Percentiles rank a stretch among this genome's conserved stretches.
Conservation (phyloP, 2,797 vertebrate species). For the Gorsachius magnificus region DNA sequence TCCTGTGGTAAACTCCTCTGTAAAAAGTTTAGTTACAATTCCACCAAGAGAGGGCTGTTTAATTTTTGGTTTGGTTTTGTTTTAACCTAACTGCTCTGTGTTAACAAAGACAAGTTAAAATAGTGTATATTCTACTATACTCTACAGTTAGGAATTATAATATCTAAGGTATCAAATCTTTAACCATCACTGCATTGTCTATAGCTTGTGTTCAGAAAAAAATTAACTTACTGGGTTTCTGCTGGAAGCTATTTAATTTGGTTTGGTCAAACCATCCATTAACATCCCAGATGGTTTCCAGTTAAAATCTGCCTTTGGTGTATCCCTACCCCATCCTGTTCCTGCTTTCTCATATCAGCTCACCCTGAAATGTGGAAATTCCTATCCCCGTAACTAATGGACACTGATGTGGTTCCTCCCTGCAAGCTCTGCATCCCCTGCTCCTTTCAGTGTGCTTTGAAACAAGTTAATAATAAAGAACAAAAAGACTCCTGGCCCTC, state of each 20-base stretch:
- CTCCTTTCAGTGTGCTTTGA: neutral
- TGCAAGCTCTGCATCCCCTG: neutral
- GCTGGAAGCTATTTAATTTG: neutral
- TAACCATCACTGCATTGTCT: neutral
- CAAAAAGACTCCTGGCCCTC: neutral
- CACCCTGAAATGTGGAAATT: neutral
- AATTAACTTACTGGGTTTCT: neutral
- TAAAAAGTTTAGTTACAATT: neutral
- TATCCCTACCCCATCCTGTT: neutral
- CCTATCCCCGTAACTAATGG: neutral
- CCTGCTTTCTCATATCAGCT: neutral
- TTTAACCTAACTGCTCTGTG: neutral
- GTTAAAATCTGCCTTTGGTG: neutral
- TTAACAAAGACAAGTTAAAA: neutral
- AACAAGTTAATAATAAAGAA: neutral
- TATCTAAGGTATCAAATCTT: neutral
- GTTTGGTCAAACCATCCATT: neutral
- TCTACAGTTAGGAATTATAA: neutral
- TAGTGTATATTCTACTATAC: neutral
- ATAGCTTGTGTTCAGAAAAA: neutral
- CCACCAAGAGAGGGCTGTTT: neutral
- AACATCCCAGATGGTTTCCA: neutral
- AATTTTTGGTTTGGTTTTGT: neutral
- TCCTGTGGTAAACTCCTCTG: neutral
- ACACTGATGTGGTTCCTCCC: neutral